A percentile compares a stretch with the other conserved stretches of the same genome.
phyloP scores from a whole-genome alignment of 2,113 vertebrate genomes.

The Lophius piscatorius region DNA sequence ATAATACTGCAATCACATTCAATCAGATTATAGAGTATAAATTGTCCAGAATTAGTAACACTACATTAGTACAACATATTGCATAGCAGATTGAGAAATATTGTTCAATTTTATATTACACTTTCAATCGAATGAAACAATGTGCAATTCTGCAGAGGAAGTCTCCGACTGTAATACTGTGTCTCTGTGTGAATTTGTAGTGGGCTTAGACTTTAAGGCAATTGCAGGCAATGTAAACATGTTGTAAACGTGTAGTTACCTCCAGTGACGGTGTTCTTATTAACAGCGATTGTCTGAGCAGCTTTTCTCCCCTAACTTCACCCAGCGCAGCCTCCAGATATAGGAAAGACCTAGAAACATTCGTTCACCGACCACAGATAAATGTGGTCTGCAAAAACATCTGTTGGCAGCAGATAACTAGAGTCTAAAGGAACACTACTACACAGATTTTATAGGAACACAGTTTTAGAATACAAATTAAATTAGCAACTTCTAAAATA shows the following conservation, averaged over 20 bases:
- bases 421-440: slow-evolving; percentile 2
- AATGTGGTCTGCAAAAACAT: neutral
- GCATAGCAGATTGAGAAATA: slow-evolving; percentile 23
- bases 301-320: slow-evolving; percentile 24
- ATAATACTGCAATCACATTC: slow-evolving; percentile 23
- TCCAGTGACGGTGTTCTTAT: neutral
- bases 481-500: neutral
- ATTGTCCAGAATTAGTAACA: slow-evolving; percentile 28
- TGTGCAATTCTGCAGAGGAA: slow-evolving; percentile 57
- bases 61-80: slow-evolving; percentile 36
- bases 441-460: neutral
- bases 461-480: neutral
- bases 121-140: slow-evolving; percentile 50
- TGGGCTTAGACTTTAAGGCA: slow-evolving; percentile 36
- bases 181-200: slow-evolving; percentile 5
- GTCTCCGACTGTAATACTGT: slow-evolving; percentile 30
- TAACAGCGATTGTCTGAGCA: slow-evolving; percentile 36
- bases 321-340: neutral
- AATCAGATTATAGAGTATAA: slow-evolving; percentile 43
- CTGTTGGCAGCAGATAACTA: neutral
- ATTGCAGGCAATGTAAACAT: slow-evolving; percentile 42
- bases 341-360: slow-evolving; percentile 3
- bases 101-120: slow-evolving; percentile 36
- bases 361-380: slow-evolving; percentile 11
- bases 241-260: neutral